Percentiles rank a stretch among this genome's conserved stretches.
phyloP scores from a whole-genome alignment of 2,113 vertebrate species.

The Eclectus roratus region DNA sequence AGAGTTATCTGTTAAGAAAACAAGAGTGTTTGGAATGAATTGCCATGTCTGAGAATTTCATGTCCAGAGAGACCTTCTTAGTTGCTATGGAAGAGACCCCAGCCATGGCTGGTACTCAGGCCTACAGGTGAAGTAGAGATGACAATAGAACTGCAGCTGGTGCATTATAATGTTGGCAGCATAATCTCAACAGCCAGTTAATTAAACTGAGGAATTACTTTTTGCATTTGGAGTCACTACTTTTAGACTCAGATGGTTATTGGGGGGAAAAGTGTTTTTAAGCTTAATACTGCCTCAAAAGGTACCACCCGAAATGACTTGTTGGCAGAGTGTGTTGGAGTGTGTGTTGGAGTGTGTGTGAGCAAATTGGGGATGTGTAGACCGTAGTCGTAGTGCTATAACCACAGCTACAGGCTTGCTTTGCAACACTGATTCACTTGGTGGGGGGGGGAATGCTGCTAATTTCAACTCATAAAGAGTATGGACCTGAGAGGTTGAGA shows the following conservation, averaged over 20 bases:
- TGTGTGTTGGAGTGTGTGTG: fast-evolving
- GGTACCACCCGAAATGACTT: background rate
- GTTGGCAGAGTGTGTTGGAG: background rate
- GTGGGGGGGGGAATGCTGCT: background rate
- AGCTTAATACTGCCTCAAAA: background rate
- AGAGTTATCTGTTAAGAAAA: background rate
- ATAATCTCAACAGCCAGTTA: background rate
- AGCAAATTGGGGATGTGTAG: background rate
- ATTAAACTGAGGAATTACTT: background rate
- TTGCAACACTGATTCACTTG: fast-evolving
- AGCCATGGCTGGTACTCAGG: background rate
- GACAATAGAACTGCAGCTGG: background rate
- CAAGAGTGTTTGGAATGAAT: background rate
- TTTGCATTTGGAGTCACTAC: background rate
- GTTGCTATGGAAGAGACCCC: background rate
- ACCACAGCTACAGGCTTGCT: background rate
- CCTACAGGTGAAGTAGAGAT: background rate
- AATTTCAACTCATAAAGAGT: background rate
- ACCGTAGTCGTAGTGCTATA: background rate
- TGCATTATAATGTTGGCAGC: fast-evolving
- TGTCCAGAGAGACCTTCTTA: background rate
- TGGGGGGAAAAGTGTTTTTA: background rate
- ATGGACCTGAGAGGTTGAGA: too few relatives aligned
- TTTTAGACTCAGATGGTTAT: background rate
- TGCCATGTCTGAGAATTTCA: background rate